Evolutionary conservation across 2,888 invertebrate genomes (phyloP), one percentile per base, ranked within the genome.

Genomic region (Orchesellides sinensis): DNA sequence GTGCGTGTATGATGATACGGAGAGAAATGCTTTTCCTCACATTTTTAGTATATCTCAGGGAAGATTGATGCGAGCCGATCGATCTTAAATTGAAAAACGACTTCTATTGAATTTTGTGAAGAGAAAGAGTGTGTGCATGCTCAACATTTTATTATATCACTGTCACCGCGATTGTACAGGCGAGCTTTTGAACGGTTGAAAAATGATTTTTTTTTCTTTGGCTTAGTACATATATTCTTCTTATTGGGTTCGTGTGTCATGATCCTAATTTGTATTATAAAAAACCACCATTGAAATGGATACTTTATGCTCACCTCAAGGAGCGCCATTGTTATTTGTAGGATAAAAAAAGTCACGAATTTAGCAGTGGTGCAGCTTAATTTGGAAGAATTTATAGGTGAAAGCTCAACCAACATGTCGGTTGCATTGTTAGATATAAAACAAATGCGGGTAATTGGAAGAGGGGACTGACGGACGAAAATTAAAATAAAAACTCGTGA

Each of bases 11-110:
- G 65, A 17, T 23, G 35, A 65, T 40, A 23, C 23, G 10, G 21
- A 65, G 23, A 21, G 23, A 12, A n/a, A 45, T 65, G 40, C 40
- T 61, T 35, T 61, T 61, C 10, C 25, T 14, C 56, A 17, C 49
- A 49, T 17, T n/a, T 17, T 27, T 17, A 27, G 23, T 23, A 23
- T 29, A 29, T 35, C 8, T 19, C 32, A 32, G 12, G 19, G 61
- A 69, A 77, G 77, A 77, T 77, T 77, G 77, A 77, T 77, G 68
- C 29, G 59, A 61, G 25, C 59, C 59, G 54, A 77, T 77, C 77
- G 77, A 77, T 77, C 77, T 52, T 69, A 69, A 77, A 77, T 77
- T 77, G 77, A 77, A 77, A 69, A 77, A 77, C 77, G 77, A 77
- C 47, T 61, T 68, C 77, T 61, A 77, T 77, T 77, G 56, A 77